Conservation (phyloP, 2,113 vertebrate species). For the Paradoxurus hermaphroditus region DNA sequence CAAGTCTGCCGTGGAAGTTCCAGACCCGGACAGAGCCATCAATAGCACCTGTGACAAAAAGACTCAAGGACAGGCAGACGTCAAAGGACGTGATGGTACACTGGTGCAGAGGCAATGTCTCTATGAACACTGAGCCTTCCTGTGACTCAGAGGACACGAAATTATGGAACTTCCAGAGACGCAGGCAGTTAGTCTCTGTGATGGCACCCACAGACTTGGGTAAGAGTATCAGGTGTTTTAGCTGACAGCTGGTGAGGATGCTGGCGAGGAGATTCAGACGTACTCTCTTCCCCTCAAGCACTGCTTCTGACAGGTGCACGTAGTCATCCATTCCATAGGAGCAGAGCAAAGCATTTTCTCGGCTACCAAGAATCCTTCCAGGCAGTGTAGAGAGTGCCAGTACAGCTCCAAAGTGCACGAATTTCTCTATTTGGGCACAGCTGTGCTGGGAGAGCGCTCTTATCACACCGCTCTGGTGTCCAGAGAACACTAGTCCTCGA, state of each 20-base stretch:
- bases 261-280: constrained; percentile 37
- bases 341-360: constrained; percentile 69
- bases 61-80: constrained; percentile 68
- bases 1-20: constrained; percentile 69
- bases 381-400: constrained; percentile 70
- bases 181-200: constrained; percentile 69
- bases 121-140: neutral
- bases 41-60: constrained; percentile 71
- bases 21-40: constrained; percentile 75
- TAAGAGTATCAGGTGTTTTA: constrained; percentile 72
- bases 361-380: neutral
- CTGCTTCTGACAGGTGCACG: constrained; percentile 67
- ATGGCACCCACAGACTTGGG: constrained; percentile 74
- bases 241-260: constrained; percentile 69
- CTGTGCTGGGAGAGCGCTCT: constrained; percentile 72
- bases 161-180: constrained; percentile 72
- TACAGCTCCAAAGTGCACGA: constrained; percentile 69
- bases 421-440: constrained; percentile 52
- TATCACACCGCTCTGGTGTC: constrained; percentile 73
- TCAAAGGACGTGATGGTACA: constrained; percentile 77
- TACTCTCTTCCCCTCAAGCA: constrained; percentile 11
- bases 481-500: constrained; percentile 75
- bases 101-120: constrained; percentile 67
- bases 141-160: constrained; percentile 35
- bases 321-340: constrained; percentile 80